These are phyloP conservation scores for Psophia crepitans DNA, from an alignment of 2,113 vertebrate species.

Conservation along the genomic window DNA sequence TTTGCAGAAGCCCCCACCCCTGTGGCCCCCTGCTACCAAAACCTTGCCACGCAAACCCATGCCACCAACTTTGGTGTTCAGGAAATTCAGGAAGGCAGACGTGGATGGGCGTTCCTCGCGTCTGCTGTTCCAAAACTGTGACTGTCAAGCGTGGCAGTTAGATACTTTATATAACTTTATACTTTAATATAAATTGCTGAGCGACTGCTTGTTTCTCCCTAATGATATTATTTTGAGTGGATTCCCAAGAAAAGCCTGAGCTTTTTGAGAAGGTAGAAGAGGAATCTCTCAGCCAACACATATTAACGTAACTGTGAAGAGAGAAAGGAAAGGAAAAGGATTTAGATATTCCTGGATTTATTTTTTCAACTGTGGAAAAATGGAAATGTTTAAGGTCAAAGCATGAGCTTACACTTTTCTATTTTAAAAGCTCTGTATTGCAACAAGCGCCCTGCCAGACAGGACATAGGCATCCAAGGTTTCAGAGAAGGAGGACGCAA, in stretches of 20 bases:
- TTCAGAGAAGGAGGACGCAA: neutral
- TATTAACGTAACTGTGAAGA: neutral
- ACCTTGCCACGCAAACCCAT: no score
- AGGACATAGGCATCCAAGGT: neutral
- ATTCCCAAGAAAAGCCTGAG: neutral
- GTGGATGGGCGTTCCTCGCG: neutral
- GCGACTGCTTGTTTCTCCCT: neutral
- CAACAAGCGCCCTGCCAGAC: neutral
- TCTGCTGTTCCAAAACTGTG: constrained; percentile 42
- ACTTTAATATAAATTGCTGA: neutral
- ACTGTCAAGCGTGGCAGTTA: constrained; percentile 13
- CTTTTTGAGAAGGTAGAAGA: neutral
- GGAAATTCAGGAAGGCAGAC: neutral
- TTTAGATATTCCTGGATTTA: neutral
- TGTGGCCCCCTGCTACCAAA: no score
- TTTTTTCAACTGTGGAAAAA: neutral
- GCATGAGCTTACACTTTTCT: neutral
- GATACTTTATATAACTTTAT: neutral
- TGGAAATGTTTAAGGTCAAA: neutral
- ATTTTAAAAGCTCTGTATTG: neutral
- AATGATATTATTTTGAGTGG: neutral
- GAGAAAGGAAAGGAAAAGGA: no score
- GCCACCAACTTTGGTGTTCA: neutral
- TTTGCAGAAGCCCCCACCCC: no score
- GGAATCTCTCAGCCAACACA: neutral